These are phyloP conservation scores for Thaumatotibia leucotreta DNA, from an alignment of 1,140 invertebrate genomes.

Conservation along the genomic window DNA sequence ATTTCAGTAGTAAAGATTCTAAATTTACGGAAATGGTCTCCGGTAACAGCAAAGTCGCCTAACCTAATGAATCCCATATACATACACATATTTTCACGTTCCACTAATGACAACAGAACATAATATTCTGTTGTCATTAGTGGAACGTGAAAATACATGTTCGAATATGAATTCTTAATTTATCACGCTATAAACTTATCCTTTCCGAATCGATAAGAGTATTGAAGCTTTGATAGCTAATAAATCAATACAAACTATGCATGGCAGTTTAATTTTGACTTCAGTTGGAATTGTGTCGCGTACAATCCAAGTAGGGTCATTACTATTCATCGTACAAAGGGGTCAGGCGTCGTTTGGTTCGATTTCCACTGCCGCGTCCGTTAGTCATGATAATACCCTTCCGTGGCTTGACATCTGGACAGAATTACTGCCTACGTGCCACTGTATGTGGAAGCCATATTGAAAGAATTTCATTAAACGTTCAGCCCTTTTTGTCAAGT, in stretches of 20 bases:
- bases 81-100: too few relatives aligned
- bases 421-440: slow-evolving; percentile 21
- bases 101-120: too few relatives aligned
- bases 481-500: too few relatives aligned
- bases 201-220: slow-evolving; percentile 2
- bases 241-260: slow-evolving; percentile 22
- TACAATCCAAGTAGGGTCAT: slow-evolving; percentile 57
- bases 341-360: slow-evolving; percentile 48
- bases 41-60: too few relatives aligned
- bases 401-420: slow-evolving; percentile 40
- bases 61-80: too few relatives aligned
- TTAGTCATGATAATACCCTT: slow-evolving; percentile 28
- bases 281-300: slow-evolving; percentile 26
- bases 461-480: slow-evolving; percentile 8
- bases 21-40: too few relatives aligned
- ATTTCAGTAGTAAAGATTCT: too few relatives aligned
- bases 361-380: slow-evolving; percentile 40
- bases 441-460: slow-evolving; percentile 14
- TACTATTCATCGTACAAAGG: slow-evolving; percentile 61
- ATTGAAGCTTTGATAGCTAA: neutral
- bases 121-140: too few relatives aligned
- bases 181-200: too few relatives aligned
- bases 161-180: too few relatives aligned
- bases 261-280: slow-evolving; percentile 25
- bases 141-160: too few relatives aligned